Base-by-base conservation (phyloP, 2,113 vertebrate genomes). In the Charadrius vociferus region DNA sequence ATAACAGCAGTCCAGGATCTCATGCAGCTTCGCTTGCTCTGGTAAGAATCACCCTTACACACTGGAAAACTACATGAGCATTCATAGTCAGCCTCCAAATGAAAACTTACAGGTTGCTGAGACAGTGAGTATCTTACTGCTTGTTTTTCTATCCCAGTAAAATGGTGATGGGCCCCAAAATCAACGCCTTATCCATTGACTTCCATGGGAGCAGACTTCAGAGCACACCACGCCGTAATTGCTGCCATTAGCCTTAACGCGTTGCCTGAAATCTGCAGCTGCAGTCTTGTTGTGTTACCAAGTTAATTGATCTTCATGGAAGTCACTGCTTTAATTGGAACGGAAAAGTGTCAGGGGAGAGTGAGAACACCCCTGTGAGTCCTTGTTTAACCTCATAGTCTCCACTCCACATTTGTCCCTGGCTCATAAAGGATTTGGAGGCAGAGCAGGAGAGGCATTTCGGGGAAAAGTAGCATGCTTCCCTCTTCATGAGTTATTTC, bases 61-160 rank as follows among this genome's bases (percentile, higher is more conserved):
- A 1, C 58, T 11, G 23, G 37, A 50, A 75, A 91, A 37, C 47
- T 32, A 4, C 22, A 1, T 0, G 2, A 68, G 56, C n/a, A 1
- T 4, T 18, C 37, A 14, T 23, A 49, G 49, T 16, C 63, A 81
- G 53, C 61, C 55, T 94, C 58, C 71, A 75, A 30, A 79, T 12
- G 36, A n/a, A 90, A 4, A 6, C 47, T 4, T 3, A 5, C 20
- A 12, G 21, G 12, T 13, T 70, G 3, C 30, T 66, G 70, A 24
- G 55, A 4, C 14, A 5, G 6, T 24, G 45, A 11, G 61, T 14
- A 8, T 36, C 61, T 17, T 75, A 41, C 50, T 32, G 68, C 45
- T 30, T 82, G 55, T 0, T 83, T 41, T 73, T 70, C 34, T 66
- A 30, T 58, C 34, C 88, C 36, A 3, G 6, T 68, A 7, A 43